A percentile compares a stretch with the other conserved stretches of the same genome.
Conservation (phyloP, 2,888 invertebrate genomes). For the Pomacea canaliculata region DNA sequence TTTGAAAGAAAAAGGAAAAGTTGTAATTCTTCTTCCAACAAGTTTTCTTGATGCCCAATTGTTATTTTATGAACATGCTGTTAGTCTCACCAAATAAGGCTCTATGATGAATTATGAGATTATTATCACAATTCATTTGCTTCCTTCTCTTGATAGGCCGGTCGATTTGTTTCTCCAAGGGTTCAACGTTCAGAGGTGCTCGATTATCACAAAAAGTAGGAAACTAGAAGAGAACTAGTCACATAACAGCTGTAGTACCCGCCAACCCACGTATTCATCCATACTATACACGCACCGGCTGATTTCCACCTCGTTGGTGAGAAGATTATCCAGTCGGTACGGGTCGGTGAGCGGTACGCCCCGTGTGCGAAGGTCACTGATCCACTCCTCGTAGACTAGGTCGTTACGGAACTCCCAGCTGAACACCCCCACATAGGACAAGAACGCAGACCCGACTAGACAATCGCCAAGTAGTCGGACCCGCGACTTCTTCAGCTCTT, state of each 20-base stretch:
- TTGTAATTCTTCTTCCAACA: neutral
- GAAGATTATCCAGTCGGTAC: conserved; percentile 79
- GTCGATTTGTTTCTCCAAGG: too few species aligned
- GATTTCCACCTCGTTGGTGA: conserved; percentile 87
- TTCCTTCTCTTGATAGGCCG: too few species aligned
- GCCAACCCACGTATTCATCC: too few species aligned
- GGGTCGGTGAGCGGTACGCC: conserved; percentile 81
- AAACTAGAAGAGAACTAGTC: too few species aligned
- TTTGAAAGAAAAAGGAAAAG: neutral
- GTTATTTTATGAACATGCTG: too few species aligned
- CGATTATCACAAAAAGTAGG: too few species aligned
- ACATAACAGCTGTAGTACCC: too few species aligned
- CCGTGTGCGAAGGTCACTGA: conserved; percentile 76
- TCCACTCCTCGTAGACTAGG: conserved; percentile 87
- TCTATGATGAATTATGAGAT: too few species aligned
- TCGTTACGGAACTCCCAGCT: conserved; percentile 85
- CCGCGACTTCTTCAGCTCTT: conserved; percentile 78
- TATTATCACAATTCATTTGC: too few species aligned
- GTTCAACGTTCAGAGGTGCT: too few species aligned
- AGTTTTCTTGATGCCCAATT: neutral
- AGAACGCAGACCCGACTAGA: conserved; percentile 82
- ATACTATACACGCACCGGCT: conserved; percentile 73
- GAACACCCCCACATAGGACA: conserved; percentile 88
- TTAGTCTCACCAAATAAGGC: too few species aligned
- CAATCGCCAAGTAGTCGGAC: conserved; percentile 85